A percentile compares a stretch with the other conserved stretches of the same genome.
These are phyloP conservation scores for Styela clava DNA, from an alignment of 23 tunicate genomes.

Conservation along the genomic window DNA sequence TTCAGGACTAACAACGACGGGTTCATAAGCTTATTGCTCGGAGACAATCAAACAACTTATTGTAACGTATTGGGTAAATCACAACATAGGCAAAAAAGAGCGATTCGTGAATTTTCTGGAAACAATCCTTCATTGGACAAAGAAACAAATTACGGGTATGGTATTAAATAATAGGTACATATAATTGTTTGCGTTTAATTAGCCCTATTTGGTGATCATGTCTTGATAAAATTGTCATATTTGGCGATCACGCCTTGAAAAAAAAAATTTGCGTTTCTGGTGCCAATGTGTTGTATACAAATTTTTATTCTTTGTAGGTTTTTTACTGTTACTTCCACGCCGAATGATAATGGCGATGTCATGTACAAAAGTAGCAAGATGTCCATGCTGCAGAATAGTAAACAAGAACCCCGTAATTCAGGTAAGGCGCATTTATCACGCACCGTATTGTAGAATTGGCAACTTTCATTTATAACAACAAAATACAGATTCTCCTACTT, in stretches of 20 bases:
- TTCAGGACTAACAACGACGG: background rate
- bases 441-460: too few relatives aligned
- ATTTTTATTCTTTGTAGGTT: background rate
- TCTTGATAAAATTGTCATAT: too few relatives aligned
- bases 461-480: too few relatives aligned
- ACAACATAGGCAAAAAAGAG: background rate
- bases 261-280: too few relatives aligned
- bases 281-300: too few relatives aligned
- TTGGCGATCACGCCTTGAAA: too few relatives aligned
- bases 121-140: background rate
- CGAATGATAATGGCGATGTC: background rate
- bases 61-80: background rate
- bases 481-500: too few relatives aligned
- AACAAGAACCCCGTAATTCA: too few relatives aligned
- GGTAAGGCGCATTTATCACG: too few relatives aligned
- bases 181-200: too few relatives aligned
- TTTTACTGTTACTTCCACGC: background rate
- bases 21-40: background rate
- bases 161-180: too few relatives aligned
- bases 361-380: background rate
- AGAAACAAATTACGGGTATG: background rate
- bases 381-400: background rate
- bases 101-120: background rate
- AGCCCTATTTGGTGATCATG: too few relatives aligned
- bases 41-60: background rate